These are phyloP conservation scores for honey bee (Apis mellifera) DNA, from an alignment of 1,140 invertebrate genomes.

Conservation along the genomic window Amel_HAv3.1 CM009943.2:10356501-10357000, in stretches of 20 bases:
- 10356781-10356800: neutral
- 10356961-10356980: no score
- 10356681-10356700: conserved; percentile 29
- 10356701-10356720: neutral
- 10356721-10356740: neutral
- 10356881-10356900: no score
- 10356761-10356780: neutral
- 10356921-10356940: no score
- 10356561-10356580: conserved; percentile 32
- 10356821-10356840: neutral
- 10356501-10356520: neutral
- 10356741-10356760: conserved; percentile 1
- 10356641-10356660: conserved; percentile 38
- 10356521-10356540: conserved; percentile 36
- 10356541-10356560: conserved; percentile 18
- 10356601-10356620: conserved; percentile 41
- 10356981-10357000: no score
- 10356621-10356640: conserved; percentile 27
- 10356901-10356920: no score
- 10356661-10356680: conserved; percentile 39
- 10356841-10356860: neutral
- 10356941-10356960: no score
- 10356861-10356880: neutral
- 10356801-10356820: neutral
- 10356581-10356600: conserved; percentile 39